Evolutionary conservation across 2,797 vertebrate genomes (phyloP).

Genomic region (Morus bassanus): DNA sequence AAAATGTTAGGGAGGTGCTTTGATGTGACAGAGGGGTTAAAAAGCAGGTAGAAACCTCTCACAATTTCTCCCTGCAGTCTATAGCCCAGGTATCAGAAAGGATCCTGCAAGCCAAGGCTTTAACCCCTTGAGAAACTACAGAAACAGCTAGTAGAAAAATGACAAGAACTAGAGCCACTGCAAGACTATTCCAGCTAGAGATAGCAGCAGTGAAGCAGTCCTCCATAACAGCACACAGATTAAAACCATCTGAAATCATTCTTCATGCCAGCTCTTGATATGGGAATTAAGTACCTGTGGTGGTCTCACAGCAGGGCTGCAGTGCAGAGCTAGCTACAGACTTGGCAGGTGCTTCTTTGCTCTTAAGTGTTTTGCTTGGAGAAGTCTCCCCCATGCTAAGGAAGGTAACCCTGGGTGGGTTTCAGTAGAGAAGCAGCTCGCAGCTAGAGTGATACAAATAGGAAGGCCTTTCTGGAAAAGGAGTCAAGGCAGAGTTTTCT

Average conservation of each 20-base stretch:
- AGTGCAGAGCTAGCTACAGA: too few relatives aligned
- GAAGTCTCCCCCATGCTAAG: background rate
- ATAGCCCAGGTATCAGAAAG: background rate
- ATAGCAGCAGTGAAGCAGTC: background rate
- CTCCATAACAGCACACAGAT: background rate
- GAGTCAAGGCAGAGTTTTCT: background rate
- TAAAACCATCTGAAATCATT: background rate
- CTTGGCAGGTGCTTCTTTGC: background rate
- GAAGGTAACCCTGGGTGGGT: rapidly evolving
- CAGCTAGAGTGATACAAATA: background rate
- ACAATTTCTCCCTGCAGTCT: too few relatives aligned
- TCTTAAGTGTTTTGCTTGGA: background rate
- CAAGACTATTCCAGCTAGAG: background rate
- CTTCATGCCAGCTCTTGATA: background rate
- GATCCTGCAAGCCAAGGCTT: background rate
- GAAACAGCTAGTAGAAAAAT: background rate
- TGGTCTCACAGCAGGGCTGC: background rate
- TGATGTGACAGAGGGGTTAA: background rate
- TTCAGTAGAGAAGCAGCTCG: background rate
- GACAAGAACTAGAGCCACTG: background rate
- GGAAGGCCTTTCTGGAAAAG: background rate
- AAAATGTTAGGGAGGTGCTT: background rate
- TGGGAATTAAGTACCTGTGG: background rate
- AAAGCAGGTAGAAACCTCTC: background rate
- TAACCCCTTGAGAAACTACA: background rate